These are phyloP conservation scores for Ardeotis arabs DNA, from an alignment of 2,113 vertebrate species.

Conservation along the genomic window DNA sequence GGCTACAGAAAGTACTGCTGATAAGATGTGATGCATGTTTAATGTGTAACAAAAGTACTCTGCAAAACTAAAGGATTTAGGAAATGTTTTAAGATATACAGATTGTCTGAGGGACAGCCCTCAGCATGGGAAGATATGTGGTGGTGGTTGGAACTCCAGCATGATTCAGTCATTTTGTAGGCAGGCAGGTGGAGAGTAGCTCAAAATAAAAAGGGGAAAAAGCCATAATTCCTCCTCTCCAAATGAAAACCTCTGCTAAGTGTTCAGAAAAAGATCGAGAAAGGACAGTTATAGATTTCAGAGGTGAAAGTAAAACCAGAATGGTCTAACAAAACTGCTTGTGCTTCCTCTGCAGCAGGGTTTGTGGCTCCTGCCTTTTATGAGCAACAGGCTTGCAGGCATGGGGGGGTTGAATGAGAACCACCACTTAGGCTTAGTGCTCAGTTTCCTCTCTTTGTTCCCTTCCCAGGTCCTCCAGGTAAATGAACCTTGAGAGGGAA, in stretches of 20 bases:
- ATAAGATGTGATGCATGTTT: background rate
- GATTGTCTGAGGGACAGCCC: background rate
- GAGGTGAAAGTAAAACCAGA: background rate
- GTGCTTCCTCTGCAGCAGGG: background rate
- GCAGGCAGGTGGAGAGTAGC: background rate
- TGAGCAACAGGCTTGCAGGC: rapidly evolving
- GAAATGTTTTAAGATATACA: background rate
- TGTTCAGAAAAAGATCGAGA: background rate
- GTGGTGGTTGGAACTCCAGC: background rate
- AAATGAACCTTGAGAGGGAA: background rate
- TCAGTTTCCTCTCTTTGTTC: rapidly evolving
- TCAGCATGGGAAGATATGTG: background rate
- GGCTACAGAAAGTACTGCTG: background rate
- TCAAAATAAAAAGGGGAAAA: background rate
- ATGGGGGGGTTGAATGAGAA: rapidly evolving
- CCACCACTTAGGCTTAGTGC: no score
- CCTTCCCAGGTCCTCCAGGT: background rate
- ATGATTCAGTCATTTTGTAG: background rate
- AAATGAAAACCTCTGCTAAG: background rate
- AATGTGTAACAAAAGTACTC: background rate
- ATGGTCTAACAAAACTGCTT: rapidly evolving
- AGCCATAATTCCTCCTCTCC: background rate
- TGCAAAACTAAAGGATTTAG: background rate
- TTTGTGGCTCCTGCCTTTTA: rapidly evolving
- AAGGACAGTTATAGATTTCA: background rate